A percentile compares a stretch with the other conserved stretches of the same genome.
Conservation (phyloP, 2,888 invertebrate genomes). For the Halictus quadricinctus region DNA sequence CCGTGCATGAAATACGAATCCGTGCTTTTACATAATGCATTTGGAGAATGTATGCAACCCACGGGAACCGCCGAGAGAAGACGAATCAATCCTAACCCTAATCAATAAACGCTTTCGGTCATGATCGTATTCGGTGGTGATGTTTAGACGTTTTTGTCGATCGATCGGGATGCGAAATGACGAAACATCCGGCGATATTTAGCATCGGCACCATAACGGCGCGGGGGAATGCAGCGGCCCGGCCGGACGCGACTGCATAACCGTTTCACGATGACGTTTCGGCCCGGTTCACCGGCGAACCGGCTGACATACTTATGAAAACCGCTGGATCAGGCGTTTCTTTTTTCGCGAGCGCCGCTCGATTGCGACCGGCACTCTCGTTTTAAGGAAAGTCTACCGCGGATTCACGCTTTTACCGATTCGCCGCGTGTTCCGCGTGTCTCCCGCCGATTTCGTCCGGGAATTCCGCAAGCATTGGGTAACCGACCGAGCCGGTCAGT, state of each 20-base stretch:
- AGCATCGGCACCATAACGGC: not conserved
- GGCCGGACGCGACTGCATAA: slow-evolving; percentile 28
- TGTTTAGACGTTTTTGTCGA: not conserved
- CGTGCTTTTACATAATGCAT: no score
- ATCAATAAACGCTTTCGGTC: no score
- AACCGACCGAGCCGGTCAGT: not conserved
- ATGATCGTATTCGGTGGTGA: not conserved
- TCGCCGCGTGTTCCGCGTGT: not conserved
- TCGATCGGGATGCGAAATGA: not conserved
- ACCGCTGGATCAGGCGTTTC: slow-evolving; percentile 49
- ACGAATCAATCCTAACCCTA: no score
- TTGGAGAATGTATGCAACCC: no score
- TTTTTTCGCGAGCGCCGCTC: slow-evolving; percentile 26
- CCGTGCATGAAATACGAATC: not conserved
- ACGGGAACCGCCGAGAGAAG: no score
- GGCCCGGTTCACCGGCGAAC: slow-evolving; percentile 23
- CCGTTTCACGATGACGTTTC: slow-evolving; percentile 36
- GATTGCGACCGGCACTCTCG: slow-evolving; percentile 29
- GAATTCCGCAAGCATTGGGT: not conserved
- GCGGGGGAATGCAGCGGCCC: not conserved
- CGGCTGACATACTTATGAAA: slow-evolving; percentile 61
- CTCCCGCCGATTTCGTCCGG: not conserved
- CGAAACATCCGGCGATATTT: not conserved
- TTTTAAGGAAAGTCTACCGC: slow-evolving; percentile 30
- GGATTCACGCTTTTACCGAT: slow-evolving; percentile 38